phyloP scores from a whole-genome alignment of 2,888 invertebrate genomes.

The Gortyna flavago region DNA sequence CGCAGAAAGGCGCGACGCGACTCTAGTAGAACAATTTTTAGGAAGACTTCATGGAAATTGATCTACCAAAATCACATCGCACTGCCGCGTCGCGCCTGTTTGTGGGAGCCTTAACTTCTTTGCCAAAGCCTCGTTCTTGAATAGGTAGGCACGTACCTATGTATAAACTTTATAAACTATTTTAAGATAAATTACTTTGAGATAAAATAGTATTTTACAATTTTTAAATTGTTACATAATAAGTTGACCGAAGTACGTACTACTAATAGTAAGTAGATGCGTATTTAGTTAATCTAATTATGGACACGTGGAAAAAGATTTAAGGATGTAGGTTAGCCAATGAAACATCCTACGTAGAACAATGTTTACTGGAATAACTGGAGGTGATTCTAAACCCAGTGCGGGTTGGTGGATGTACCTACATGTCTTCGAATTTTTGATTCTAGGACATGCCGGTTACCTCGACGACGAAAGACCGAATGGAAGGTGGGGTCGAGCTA shows the following conservation, averaged over 20 bases:
- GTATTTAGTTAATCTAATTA: neutral
- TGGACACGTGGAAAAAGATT: neutral
- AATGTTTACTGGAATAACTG: neutral
- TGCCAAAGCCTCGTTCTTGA: slow-evolving; percentile 10
- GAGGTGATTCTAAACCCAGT: neutral
- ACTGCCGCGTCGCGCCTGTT: neutral
- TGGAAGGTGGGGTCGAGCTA: neutral
- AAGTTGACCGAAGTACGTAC: slow-evolving; percentile 1
- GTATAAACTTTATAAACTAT: slow-evolving; percentile 2
- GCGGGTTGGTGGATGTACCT: no score
- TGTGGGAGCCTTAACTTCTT: neutral
- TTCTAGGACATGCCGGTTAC: no score
- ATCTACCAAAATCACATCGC: neutral
- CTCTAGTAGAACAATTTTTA: neutral
- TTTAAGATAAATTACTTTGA: neutral
- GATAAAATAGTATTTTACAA: slow-evolving; percentile 2
- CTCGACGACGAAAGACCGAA: no score
- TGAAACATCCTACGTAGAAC: neutral
- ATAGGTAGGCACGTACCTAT: slow-evolving; percentile 20
- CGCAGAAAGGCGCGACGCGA: neutral
- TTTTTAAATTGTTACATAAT: neutral
- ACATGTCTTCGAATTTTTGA: no score
- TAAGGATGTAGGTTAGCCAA: neutral
- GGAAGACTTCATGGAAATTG: neutral
- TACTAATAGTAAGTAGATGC: neutral